Percentiles rank a stretch among this genome's conserved stretches.
Conservation (phyloP, 2,888 invertebrate genomes). For the Cantharis lateralis region DNA sequence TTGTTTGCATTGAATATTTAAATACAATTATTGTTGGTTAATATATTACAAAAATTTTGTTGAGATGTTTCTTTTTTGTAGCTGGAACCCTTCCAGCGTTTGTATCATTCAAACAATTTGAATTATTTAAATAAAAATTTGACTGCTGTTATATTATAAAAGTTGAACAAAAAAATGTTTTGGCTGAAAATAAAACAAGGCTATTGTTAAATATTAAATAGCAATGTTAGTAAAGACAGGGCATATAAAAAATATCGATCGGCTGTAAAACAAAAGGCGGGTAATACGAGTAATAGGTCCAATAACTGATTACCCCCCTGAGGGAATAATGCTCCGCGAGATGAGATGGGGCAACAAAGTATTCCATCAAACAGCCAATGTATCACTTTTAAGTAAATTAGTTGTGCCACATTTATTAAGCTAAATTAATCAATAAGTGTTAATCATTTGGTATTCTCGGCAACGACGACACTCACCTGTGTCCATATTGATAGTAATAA, state of each 20-base stretch:
- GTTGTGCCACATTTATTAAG: constrained; percentile 11
- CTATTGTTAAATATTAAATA: neutral
- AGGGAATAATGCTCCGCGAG: constrained; percentile 5
- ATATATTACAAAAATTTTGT: neutral
- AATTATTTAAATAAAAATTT: neutral
- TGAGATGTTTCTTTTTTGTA: neutral
- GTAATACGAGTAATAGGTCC: constrained; percentile 17
- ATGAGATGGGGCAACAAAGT: constrained; percentile 12
- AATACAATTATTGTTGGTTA: neutral
- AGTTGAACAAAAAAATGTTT: neutral
- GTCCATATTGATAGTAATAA: constrained; percentile 4
- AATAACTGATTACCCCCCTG: constrained; percentile 29
- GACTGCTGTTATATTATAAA: neutral
- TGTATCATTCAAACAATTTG: neutral
- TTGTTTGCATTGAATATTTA: neutral
- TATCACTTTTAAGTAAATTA: constrained; percentile 16
- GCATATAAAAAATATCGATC: constrained; percentile 34
- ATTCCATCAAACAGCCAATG: constrained; percentile 20
- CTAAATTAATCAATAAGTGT: constrained; percentile 8
- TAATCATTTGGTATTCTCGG: constrained; percentile 4
- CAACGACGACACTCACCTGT: neutral
- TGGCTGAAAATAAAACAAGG: neutral
- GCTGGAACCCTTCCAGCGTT: neutral
- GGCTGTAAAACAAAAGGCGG: constrained; percentile 24
- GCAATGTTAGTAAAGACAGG: constrained; percentile 9